Evolutionary conservation across 2,888 invertebrate genomes (phyloP).

Genomic region (Eucriotettix oculatus): DNA sequence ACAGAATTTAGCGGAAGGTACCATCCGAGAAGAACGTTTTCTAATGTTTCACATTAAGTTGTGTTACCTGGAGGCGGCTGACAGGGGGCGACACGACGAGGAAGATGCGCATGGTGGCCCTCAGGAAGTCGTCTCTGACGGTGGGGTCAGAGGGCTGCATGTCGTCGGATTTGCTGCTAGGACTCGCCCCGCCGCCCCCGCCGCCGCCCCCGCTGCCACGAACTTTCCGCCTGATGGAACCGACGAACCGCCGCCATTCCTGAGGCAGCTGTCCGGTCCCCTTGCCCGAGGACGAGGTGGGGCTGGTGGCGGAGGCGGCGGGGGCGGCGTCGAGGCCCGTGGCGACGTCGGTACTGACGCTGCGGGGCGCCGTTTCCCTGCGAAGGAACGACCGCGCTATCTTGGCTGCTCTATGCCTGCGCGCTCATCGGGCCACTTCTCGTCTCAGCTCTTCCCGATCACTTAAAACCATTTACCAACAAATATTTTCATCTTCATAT

Average conservation of each 20-base stretch:
- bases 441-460: too few relatives aligned
- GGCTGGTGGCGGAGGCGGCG: background rate
- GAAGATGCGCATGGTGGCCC: conserved; percentile 58
- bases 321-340: background rate
- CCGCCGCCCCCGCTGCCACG: conserved; percentile 23
- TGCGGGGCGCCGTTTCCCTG: background rate
- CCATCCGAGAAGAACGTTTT: too few relatives aligned
- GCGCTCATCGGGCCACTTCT: too few relatives aligned
- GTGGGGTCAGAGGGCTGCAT: conserved; percentile 17
- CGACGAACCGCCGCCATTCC: conserved; percentile 29
- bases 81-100: conserved; percentile 53
- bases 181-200: background rate
- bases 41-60: too few relatives aligned
- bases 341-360: background rate
- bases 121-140: conserved; percentile 45
- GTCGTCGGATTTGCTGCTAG: conserved; percentile 2
- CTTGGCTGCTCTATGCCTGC: background rate
- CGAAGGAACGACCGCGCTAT: conserved; percentile 2
- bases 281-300: background rate
- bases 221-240: conserved; percentile 28
- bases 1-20: too few relatives aligned
- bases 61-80: conserved; percentile 36
- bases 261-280: conserved; percentile 14
- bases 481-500: too few relatives aligned
- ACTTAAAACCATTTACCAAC: too few relatives aligned